A percentile compares a stretch with the other conserved stretches of the same genome.
Evolutionary conservation across 2,113 vertebrate species (phyloP).

Genomic region (Peromyscus maniculatus): DNA sequence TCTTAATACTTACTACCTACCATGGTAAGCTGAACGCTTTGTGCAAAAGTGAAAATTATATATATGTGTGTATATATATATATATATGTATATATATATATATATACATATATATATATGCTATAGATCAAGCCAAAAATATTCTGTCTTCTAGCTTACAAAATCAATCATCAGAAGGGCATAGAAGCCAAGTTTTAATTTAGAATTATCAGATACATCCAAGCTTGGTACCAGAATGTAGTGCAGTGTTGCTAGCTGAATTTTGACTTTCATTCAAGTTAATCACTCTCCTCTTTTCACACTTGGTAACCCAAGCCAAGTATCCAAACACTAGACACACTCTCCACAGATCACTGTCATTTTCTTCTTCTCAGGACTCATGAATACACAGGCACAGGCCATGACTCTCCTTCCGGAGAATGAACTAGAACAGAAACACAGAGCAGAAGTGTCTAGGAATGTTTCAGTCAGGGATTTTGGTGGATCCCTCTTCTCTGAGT

Average conservation of each 20-base stretch:
- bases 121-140: conserved; percentile 9
- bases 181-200: conserved; percentile 45
- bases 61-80: not conserved
- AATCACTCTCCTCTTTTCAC: not conserved
- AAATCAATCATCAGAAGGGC: conserved; percentile 2
- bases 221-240: conserved; percentile 24
- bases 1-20: not conserved
- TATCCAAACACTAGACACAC: not conserved
- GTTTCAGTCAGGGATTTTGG: not conserved
- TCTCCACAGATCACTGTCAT: not conserved
- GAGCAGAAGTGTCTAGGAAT: not conserved
- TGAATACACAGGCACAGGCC: not conserved
- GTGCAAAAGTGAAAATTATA: not conserved
- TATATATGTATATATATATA: not conserved
- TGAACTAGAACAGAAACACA: not conserved
- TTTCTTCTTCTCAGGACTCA: not conserved
- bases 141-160: not conserved
- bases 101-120: not conserved
- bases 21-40: not conserved
- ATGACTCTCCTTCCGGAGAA: not conserved
- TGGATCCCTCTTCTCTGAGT: not conserved
- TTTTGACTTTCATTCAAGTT: not conserved
- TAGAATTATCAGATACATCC: not conserved
- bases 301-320: not conserved
- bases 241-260: not conserved